Evolutionary conservation across 1,140 invertebrate species (phyloP).

Genomic region (Lepidostoma basale): DNA sequence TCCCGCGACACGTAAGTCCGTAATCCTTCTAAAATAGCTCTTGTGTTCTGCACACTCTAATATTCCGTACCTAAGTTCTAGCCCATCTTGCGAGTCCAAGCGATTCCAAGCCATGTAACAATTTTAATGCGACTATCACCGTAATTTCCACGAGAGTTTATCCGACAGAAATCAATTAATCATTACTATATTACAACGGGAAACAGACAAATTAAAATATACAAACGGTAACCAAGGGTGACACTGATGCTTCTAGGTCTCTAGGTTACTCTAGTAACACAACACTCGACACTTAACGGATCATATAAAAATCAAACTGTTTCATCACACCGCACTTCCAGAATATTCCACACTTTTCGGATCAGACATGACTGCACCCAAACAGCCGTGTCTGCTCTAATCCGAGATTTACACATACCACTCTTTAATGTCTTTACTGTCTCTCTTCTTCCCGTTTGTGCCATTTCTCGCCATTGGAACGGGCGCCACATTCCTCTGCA

Average conservation of each 20-base stretch:
- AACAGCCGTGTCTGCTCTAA: neutral
- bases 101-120: constrained; percentile 20
- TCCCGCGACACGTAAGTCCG: neutral
- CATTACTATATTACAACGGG: neutral
- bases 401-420: constrained; percentile 79
- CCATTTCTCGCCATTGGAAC: constrained; percentile 57
- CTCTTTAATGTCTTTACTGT: constrained; percentile 89
- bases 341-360: neutral
- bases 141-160: constrained; percentile 6
- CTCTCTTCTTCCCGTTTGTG: constrained; percentile 71
- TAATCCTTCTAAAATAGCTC: constrained; percentile 29
- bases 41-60: constrained; percentile 20
- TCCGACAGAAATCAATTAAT: neutral
- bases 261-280: constrained; percentile 14
- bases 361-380: too few relatives aligned
- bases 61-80: constrained; percentile 8
- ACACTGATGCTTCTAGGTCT: constrained; percentile 9
- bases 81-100: neutral
- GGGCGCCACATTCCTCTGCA: constrained; percentile 44
- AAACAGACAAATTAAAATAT: neutral
- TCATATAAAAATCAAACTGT: constrained; percentile 23
- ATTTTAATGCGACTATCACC: constrained; percentile 12
- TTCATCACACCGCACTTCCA: constrained; percentile 5
- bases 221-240: neutral
- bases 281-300: constrained; percentile 13